A percentile compares a stretch with the other conserved stretches of the same genome.
Evolutionary conservation across 2,113 vertebrate genomes (phyloP).

Genomic region (Petrocephalus microphthalmus): DNA sequence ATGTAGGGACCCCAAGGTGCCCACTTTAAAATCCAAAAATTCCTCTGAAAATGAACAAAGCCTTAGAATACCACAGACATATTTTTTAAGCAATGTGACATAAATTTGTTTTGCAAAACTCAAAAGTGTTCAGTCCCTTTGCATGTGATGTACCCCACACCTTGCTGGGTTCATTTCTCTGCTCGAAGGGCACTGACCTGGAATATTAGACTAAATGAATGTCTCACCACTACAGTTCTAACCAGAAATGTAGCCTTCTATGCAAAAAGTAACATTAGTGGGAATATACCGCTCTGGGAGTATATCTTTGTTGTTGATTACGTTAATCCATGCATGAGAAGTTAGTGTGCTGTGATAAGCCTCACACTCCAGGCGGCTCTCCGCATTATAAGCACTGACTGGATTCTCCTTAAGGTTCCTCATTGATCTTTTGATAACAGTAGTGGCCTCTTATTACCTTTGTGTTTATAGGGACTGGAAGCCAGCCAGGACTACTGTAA

Average conservation of each 20-base stretch:
- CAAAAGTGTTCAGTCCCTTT: background rate
- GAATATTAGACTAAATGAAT: background rate
- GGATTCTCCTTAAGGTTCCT: slow-evolving; percentile 8
- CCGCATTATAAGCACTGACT: background rate
- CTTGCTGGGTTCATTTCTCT: background rate
- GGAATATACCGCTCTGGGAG: background rate
- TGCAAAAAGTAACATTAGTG: background rate
- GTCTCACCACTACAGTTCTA: background rate
- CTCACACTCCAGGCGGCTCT: background rate
- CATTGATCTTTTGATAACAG: slow-evolving; percentile 9
- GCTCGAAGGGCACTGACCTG: background rate
- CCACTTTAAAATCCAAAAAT: background rate
- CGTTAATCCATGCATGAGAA: slow-evolving; percentile 14
- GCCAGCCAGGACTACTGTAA: background rate
- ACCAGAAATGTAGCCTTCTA: background rate
- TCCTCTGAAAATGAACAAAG: background rate
- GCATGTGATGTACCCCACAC: background rate
- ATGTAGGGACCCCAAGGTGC: background rate
- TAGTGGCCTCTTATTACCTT: background rate
- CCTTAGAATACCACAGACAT: background rate
- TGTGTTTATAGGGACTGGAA: slow-evolving; percentile 3
- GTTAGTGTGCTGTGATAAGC: slow-evolving; percentile 11
- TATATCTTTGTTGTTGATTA: slow-evolving; percentile 13
- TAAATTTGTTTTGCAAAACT: background rate
- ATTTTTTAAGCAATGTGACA: background rate